A percentile compares a stretch with the other conserved stretches of the same genome.
These are phyloP conservation scores for Dryomyza anilis DNA, from an alignment of 2,888 invertebrate genomes.

Conservation along the genomic window DNA sequence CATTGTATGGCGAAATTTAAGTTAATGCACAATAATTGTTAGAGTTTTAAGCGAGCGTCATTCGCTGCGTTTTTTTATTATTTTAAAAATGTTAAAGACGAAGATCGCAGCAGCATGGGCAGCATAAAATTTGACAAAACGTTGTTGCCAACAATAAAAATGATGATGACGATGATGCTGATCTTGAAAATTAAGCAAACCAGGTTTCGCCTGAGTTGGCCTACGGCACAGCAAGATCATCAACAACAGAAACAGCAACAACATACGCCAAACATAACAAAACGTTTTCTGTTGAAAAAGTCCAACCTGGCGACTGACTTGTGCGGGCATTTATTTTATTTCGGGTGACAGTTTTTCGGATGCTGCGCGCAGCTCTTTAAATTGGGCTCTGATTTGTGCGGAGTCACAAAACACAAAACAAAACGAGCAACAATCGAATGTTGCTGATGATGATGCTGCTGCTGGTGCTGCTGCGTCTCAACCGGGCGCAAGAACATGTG, in stretches of 20 bases:
- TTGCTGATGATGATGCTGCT: too few relatives aligned
- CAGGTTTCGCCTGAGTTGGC: background rate
- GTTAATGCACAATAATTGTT: too few relatives aligned
- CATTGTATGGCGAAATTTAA: too few relatives aligned
- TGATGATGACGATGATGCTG: conserved; percentile 6
- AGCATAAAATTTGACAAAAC: too few relatives aligned
- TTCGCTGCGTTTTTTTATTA: too few relatives aligned
- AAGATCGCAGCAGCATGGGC: too few relatives aligned
- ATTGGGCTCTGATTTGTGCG: conserved; percentile 17
- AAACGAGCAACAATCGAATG: background rate
- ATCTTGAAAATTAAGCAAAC: conserved; percentile 27
- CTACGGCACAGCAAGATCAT: background rate
- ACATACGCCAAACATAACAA: background rate
- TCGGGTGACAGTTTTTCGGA: conserved; percentile 40
- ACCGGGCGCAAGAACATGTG: conserved; percentile 58
- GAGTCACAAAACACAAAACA: background rate
- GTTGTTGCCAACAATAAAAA: conserved; percentile 1
- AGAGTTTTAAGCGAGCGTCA: too few relatives aligned
- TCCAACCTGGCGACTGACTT: conserved; percentile 2
- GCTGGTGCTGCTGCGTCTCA: conserved; percentile 28
- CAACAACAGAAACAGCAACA: background rate
- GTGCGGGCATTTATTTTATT: conserved; percentile 38
- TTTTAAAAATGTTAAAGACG: too few relatives aligned
- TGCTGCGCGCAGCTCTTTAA: conserved; percentile 5
- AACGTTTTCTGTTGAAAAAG: conserved; percentile 22